These are phyloP conservation scores for Anastrepha obliqua DNA, from an alignment of 1,140 invertebrate genomes.

Conservation along the genomic window DNA sequence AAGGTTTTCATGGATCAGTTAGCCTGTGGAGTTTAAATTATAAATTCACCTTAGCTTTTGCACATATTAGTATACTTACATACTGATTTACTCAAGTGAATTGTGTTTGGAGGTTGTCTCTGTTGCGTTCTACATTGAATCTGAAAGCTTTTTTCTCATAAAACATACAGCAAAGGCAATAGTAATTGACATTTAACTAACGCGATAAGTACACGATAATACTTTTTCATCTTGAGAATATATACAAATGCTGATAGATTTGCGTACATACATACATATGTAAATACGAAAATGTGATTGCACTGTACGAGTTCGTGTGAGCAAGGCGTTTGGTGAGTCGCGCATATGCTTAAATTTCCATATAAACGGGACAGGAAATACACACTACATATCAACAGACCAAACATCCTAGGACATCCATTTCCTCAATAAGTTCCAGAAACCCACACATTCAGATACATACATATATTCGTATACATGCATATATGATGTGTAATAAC, in stretches of 20 bases:
- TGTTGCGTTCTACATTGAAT: neutral
- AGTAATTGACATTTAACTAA: neutral
- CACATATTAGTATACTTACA: too few relatives aligned
- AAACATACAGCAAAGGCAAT: neutral
- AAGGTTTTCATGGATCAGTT: too few relatives aligned
- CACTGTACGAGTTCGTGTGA: too few relatives aligned
- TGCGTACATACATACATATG: too few relatives aligned
- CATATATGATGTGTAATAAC: neutral
- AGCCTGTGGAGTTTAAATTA: too few relatives aligned
- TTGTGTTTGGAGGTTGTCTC: too few relatives aligned
- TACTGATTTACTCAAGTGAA: too few relatives aligned
- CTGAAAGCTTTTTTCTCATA: neutral
- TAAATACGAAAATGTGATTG: too few relatives aligned
- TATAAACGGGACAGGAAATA: constrained; percentile 44
- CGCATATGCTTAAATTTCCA: constrained; percentile 53
- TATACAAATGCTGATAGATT: too few relatives aligned
- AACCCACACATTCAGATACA: neutral
- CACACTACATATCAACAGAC: neutral
- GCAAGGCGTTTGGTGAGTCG: neutral
- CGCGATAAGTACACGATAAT: neutral
- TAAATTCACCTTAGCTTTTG: too few relatives aligned
- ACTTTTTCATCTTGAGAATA: neutral
- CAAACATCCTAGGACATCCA: neutral
- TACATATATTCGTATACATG: neutral
- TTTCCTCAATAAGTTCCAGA: neutral